Base-by-base conservation (phyloP, 2,888 invertebrate species). In the Melanophora roralis region DNA sequence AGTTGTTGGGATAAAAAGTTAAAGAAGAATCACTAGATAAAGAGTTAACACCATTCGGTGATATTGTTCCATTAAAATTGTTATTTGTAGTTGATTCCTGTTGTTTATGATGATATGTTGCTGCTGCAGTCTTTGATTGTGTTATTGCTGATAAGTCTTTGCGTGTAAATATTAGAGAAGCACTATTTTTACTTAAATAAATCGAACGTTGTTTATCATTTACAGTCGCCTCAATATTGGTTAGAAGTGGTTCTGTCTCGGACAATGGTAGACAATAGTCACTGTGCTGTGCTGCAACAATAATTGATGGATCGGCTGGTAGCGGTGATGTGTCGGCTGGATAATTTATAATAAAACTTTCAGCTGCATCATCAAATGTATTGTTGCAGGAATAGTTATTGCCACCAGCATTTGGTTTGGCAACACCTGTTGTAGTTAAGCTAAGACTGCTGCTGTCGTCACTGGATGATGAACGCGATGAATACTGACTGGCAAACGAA, bases 111-210 rank as follows among this genome's bases (percentile, higher is more conserved):
- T 45, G 60, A 51, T 55, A 40, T 38, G 65, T 14, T 38, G 78
- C 11, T 47, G 68, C 1, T 53, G 71, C 64, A 9, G 84, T 69
- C 60, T 57, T 14, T 60, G 47, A 49, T 64, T 55, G 53, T 19
- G 27, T 34, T 62, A 45, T 23, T 51, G 59, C 82, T 32, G 71
- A 82, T 21, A 83, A 72, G 59, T 89, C 89, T 83, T 90, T 90
- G 74, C 86, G 86, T 36, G 89, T 89, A 69, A 89, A 89, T 47
- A 90, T 90, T 69, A 90, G 84, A 67, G 89, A 89, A 53, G 88
- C 88, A 82, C 88, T 88, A 71, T 88, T 89, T 82, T 89, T 89
- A 34, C 84, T 88, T 32, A 90, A 83, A 55, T 88, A 86, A 81
- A 89, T 88, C 38, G 89, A 85, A 45, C 88, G 88, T 74, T 88